Base-by-base conservation (phyloP, 1,140 invertebrate genomes). In the Bombus pascuorum region DNA sequence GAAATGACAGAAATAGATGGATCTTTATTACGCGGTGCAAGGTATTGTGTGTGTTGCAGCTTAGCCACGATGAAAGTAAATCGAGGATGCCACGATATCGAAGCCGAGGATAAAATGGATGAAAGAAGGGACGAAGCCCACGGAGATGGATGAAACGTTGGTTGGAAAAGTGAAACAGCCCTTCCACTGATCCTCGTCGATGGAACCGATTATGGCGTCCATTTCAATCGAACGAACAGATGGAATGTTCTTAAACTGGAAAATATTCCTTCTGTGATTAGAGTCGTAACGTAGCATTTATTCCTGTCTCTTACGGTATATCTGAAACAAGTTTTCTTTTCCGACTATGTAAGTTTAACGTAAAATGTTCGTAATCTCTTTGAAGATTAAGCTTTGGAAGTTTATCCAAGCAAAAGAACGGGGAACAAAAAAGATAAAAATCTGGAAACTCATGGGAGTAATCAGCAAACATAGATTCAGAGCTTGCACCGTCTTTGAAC, bases 1-100 rank as follows among this genome's bases (percentile, higher is more conserved):
- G 83, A 85, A 80, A 80, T 57, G 83, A 85, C 83, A 70, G 83
- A 72, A 85, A 85, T 80, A 73, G 83, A 85, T 85, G 83, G 83
- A 85, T 85, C 83, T 85, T 85, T 85, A 85, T 85, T 85, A 85
- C 77, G 68, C 57, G 76, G 47, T 57, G 83, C 68, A 59, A 62
- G 44, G 72, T 70, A 68, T 76, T 78, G 82, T 57, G 47, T 42
- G 81, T 9, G 59, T 28, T 34, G 81, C 62, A 57, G 82, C 74
- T 71, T 83, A 70, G 53, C 57, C 68, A 22, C 76, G 66, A 42
- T 71, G 76, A 62, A 80, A 71, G 83, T 85, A 85, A 80, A 80
- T 85, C 83, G 83, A 85, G 76, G 76, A 84, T 84, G 57, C 68
- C 79, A 32, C 32, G 81, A 59, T 80, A 84, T 80, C 83, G 83